Conservation (phyloP, 2,113 vertebrate genomes). For the Pterocles gutturalis region DNA sequence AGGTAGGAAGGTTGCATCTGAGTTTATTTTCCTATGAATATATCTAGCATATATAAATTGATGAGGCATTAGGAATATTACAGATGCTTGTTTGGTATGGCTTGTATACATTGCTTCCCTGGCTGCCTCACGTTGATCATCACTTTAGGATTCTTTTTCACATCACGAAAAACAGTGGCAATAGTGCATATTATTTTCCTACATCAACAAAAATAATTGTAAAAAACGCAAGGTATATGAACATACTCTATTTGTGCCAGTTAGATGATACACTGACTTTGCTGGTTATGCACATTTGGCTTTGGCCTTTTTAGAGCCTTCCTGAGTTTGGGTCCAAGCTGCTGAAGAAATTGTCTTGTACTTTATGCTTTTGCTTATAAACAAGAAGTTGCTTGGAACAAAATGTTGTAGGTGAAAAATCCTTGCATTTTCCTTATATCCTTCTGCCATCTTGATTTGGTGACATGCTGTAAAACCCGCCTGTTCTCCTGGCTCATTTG, state of each 20-base stretch:
- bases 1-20: neutral
- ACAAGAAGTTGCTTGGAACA: neutral
- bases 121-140: neutral
- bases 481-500: neutral
- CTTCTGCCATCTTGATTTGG: neutral
- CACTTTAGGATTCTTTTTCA: neutral
- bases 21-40: neutral
- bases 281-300: neutral
- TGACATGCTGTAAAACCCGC: neutral
- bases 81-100: neutral
- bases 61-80: neutral
- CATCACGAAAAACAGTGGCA: neutral
- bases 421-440: neutral
- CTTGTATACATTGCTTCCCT: neutral
- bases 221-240: neutral
- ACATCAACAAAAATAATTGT: neutral
- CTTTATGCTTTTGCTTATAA: neutral
- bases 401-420: neutral
- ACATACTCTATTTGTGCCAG: neutral
- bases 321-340: neutral
- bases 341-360: neutral
- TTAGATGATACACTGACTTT: neutral
- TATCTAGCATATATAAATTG: neutral
- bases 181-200: neutral
- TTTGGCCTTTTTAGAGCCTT: neutral